A percentile compares a stretch with the other conserved stretches of the same genome.
phyloP scores from a whole-genome alignment of 2,797 vertebrate species.

The Rhadinocentrus ornatus region DNA sequence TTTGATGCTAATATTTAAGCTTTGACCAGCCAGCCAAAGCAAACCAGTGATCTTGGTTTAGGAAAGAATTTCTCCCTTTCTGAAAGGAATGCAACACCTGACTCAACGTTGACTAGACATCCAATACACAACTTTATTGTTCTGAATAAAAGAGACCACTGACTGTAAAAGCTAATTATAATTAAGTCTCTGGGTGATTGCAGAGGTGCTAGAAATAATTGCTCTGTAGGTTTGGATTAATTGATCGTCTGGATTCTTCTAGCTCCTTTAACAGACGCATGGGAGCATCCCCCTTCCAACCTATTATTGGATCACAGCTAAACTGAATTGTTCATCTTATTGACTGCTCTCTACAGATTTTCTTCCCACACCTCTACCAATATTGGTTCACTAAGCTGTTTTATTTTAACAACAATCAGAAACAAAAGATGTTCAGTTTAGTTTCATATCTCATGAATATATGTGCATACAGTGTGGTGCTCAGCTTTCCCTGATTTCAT shows the following conservation, averaged over 20 bases:
- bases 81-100: neutral
- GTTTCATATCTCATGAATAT: no score
- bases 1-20: neutral
- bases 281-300: neutral
- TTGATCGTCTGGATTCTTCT: neutral
- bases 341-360: neutral
- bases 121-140: neutral
- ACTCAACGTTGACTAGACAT: neutral
- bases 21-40: neutral
- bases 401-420: neutral
- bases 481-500: no score
- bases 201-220: conserved; percentile 1
- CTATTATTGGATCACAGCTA: neutral
- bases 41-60: neutral
- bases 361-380: neutral
- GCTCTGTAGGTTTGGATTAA: neutral
- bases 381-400: neutral
- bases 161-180: neutral
- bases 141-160: neutral
- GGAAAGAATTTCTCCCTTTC: neutral
- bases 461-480: no score
- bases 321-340: neutral
- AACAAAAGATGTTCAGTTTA: neutral
- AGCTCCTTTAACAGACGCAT: neutral
- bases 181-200: neutral